Evolutionary conservation across 2,113 vertebrate genomes (phyloP).

Genomic region (Pelmatolapia mariae): DNA sequence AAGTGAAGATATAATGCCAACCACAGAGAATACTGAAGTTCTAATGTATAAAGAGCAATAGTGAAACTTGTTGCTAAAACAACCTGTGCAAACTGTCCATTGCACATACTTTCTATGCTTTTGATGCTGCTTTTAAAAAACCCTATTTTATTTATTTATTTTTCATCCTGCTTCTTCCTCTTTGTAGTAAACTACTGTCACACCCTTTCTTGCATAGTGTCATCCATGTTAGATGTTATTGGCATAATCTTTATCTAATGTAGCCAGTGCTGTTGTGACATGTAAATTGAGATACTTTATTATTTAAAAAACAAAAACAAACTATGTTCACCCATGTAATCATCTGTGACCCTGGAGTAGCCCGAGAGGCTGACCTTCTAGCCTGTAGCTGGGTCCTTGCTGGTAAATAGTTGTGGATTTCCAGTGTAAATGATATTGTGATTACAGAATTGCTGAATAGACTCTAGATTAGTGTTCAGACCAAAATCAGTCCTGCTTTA

Average conservation of each 20-base stretch:
- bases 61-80: background rate
- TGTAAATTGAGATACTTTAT: background rate
- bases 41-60: background rate
- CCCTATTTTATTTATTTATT: background rate
- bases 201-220: background rate
- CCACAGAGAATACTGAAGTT: background rate
- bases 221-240: background rate
- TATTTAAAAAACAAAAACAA: background rate
- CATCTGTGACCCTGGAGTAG: background rate
- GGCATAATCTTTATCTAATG: background rate
- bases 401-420: background rate
- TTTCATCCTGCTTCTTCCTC: background rate
- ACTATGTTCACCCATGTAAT: background rate
- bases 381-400: background rate
- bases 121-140: fast-evolving
- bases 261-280: background rate
- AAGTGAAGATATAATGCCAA: background rate
- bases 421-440: background rate
- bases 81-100: background rate
- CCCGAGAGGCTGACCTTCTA: background rate
- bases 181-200: background rate
- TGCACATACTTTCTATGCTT: background rate
- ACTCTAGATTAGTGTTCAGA: background rate
- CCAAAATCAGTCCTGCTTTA: background rate
- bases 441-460: background rate